Evolutionary conservation across 2,888 invertebrate species (phyloP).

Genomic region (Cerceris rybyensis): DNA sequence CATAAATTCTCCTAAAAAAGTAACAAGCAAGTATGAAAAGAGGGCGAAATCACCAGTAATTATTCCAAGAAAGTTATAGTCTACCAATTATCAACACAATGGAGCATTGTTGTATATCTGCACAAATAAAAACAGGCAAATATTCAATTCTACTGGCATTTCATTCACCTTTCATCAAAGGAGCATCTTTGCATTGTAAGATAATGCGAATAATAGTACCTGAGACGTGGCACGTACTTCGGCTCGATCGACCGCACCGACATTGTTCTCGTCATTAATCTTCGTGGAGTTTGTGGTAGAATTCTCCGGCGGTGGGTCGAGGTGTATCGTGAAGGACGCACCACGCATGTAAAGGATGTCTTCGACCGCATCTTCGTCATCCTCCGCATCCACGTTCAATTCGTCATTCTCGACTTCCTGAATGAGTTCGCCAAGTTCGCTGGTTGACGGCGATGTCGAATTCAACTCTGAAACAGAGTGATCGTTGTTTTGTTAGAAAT

Average conservation of each 20-base stretch:
- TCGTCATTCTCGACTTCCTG: slow-evolving; percentile 84
- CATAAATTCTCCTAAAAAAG: too few relatives aligned
- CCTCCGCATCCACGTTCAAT: slow-evolving; percentile 71
- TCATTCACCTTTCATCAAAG: too few relatives aligned
- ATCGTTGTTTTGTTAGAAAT: neutral
- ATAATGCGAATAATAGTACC: slow-evolving; percentile 55
- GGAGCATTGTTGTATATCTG: too few relatives aligned
- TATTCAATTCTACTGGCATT: too few relatives aligned
- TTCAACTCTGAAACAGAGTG: slow-evolving; percentile 87
- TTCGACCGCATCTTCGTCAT: slow-evolving; percentile 77
- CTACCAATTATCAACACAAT: too few relatives aligned
- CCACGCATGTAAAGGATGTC: slow-evolving; percentile 82
- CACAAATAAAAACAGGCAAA: too few relatives aligned
- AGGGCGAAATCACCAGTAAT: too few relatives aligned
- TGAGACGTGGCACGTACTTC: slow-evolving; percentile 68
- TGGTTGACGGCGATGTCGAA: slow-evolving; percentile 85
- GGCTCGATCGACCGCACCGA: slow-evolving; percentile 58
- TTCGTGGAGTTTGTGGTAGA: slow-evolving; percentile 65
- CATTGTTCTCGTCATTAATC: slow-evolving; percentile 64
- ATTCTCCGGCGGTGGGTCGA: slow-evolving; percentile 69
- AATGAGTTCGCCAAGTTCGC: slow-evolving; percentile 82
- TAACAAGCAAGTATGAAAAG: too few relatives aligned
- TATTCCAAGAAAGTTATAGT: too few relatives aligned
- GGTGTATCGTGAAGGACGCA: slow-evolving; percentile 78
- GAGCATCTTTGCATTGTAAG: neutral